Percentiles rank a stretch among this genome's conserved stretches.
phyloP scores from a whole-genome alignment of 2,113 vertebrate species.

The Cranoglanis bouderius region DNA sequence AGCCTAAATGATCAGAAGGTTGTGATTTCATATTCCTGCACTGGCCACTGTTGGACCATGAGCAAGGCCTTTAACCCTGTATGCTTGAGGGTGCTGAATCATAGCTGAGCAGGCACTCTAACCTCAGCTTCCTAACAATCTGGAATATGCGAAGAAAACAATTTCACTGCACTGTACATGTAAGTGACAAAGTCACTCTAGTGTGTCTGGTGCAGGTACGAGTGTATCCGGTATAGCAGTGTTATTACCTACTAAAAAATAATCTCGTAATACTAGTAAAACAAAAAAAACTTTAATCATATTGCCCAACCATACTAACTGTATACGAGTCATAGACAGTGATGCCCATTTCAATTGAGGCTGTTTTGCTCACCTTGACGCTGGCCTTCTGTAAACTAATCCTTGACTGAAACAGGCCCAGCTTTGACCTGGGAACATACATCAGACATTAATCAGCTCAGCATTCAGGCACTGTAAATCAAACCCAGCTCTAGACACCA shows the following conservation, averaged over 20 bases:
- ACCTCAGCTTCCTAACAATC: neutral
- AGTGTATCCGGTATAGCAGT: neutral
- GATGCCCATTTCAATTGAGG: constrained; percentile 1
- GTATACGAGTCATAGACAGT: neutral
- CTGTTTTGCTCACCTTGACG: constrained; percentile 82
- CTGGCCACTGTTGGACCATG: neutral
- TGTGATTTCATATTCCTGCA: neutral
- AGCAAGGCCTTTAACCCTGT: neutral
- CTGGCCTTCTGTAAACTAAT: constrained; percentile 99
- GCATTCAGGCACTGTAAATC: constrained; percentile 18
- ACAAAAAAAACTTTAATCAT: neutral
- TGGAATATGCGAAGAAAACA: neutral
- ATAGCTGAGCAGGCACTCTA: neutral
- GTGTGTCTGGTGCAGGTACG: neutral
- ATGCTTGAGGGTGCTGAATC: neutral
- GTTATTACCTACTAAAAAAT: neutral
- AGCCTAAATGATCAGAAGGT: neutral
- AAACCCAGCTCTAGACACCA: constrained; percentile 11
- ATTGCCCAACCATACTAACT: neutral
- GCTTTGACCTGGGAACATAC: constrained; percentile 85
- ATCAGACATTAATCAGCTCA: constrained; percentile 23
- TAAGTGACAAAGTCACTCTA: neutral
- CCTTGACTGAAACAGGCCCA: constrained; percentile 97
- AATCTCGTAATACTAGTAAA: neutral
- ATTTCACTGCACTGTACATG: neutral